Base-by-base conservation (phyloP, 1,140 invertebrate genomes). In the Megalopta genalis region DNA sequence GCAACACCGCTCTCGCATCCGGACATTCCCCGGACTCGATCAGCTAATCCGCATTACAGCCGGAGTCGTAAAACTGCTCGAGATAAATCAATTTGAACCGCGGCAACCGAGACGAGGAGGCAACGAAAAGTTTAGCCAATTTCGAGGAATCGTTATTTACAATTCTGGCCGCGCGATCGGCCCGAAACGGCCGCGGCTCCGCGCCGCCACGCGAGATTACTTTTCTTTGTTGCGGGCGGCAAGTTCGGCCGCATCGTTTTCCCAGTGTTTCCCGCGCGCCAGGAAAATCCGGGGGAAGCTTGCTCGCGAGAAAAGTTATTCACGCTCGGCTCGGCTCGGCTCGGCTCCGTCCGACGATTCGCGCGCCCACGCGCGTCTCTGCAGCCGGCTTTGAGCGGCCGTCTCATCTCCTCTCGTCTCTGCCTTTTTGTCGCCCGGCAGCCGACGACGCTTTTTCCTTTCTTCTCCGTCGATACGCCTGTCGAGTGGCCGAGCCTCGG, bases 361-460 rank as follows among this genome's bases (percentile, higher is more conserved):
- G 54, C 46, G 66, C 75, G 23, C 27, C 59, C 49, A 63, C 74
- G 60, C 46, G 59, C 37, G 49, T 57, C 46, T 63, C 74, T 8
- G 77, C 82, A 83, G 84, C 83, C 82, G 69, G 66, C 64, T 74
- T 60, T 66, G 85, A 78, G 71, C 73, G 68, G 65, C 67, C 63
- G 68, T 73, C 9, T 3, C 65, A 4, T 32, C 32, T 32, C 32
- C 32, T 32, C 32, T 32, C 32, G 32, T 32, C 32, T 68, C 60
- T 27, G 54, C 25, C 21, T 69, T 81, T 79, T 80, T 79, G 27
- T 78, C 39, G 23, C 57, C 32, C 32, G 32, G 4, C 32, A 32
- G 32, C 32, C 32, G 32, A 32, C 32, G 23, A 23, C 59, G 23
- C 49, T 32, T 70, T 39, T 37, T n/a, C 57, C 16, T 27, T 59